Percentiles rank a stretch among this genome's conserved stretches.
Evolutionary conservation across 1,140 invertebrate genomes (phyloP).

Genomic region (Drosophila quadrilineata): DNA sequence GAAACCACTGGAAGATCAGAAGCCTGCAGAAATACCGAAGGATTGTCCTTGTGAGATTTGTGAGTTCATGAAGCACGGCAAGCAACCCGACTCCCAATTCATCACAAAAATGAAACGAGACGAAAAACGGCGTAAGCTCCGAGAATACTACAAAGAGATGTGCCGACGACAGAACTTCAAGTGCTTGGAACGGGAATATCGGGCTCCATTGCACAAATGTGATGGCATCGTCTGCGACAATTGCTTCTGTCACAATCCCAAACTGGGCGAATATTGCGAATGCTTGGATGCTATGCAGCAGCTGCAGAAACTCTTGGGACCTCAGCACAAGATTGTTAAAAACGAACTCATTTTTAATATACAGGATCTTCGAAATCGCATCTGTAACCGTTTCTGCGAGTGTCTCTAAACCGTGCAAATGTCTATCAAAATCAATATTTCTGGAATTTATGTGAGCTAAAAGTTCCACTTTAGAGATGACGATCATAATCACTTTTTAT

Average conservation of each 20-base stretch:
- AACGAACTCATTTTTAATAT: constrained; percentile 18
- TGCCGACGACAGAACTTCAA: constrained; percentile 24
- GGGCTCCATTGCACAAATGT: constrained; percentile 24
- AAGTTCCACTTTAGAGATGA: no score
- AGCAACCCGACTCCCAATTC: constrained; percentile 28
- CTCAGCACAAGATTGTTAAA: background rate
- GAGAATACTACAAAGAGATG: constrained; percentile 35
- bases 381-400: background rate
- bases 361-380: background rate
- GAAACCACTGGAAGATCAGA: background rate
- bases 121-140: constrained; percentile 12
- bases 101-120: constrained; percentile 39
- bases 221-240: constrained; percentile 16
- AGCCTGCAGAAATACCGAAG: background rate
- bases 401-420: background rate
- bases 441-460: no score
- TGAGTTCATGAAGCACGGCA: constrained; percentile 11
- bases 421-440: background rate
- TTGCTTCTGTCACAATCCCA: constrained; percentile 17
- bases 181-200: background rate
- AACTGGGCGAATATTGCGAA: constrained; percentile 27
- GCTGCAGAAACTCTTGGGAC: constrained; percentile 21
- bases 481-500: no score
- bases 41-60: constrained; percentile 45
- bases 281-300: constrained; percentile 37